Evolutionary conservation across 1,140 invertebrate genomes (phyloP).

Genomic region (Drosophila virilis): DNA sequence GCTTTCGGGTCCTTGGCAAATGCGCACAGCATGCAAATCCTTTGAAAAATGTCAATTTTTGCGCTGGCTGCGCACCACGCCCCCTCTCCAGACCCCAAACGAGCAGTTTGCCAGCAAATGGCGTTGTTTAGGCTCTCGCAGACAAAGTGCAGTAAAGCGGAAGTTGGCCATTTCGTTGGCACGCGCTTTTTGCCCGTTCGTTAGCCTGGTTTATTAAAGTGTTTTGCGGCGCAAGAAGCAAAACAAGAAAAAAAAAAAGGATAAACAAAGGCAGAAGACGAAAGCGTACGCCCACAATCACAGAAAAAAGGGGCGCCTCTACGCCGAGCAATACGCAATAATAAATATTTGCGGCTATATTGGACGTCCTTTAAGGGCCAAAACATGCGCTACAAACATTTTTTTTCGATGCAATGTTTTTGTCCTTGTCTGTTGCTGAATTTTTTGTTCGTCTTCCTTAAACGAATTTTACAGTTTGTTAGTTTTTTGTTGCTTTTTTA

Average conservation of each 20-base stretch:
- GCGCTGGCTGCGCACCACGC: conserved; percentile 22
- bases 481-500: conserved; percentile 31
- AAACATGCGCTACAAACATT: background rate
- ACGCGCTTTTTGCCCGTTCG: conserved; percentile 61
- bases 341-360: conserved; percentile 75
- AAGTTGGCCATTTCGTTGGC: conserved; percentile 62
- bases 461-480: conserved; percentile 69
- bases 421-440: background rate
- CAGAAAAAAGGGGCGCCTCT: conserved; percentile 15
- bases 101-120: conserved; percentile 9
- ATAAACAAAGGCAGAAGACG: conserved; percentile 60
- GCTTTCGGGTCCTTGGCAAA: conserved; percentile 43
- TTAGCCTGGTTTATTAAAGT: conserved; percentile 67
- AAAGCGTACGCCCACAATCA: conserved; percentile 28
- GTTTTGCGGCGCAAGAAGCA: conserved; percentile 45
- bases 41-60: conserved; percentile 78
- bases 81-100: background rate
- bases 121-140: conserved; percentile 5
- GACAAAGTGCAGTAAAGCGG: conserved; percentile 55
- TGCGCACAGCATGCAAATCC: conserved; percentile 65
- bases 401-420: conserved; percentile 16
- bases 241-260: conserved; percentile 45
- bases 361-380: conserved; percentile 26
- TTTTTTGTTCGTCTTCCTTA: conserved; percentile 23
- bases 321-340: conserved; percentile 53